phyloP scores from a whole-genome alignment of 2,888 invertebrate species.

The Xestia rhomboidea region DNA sequence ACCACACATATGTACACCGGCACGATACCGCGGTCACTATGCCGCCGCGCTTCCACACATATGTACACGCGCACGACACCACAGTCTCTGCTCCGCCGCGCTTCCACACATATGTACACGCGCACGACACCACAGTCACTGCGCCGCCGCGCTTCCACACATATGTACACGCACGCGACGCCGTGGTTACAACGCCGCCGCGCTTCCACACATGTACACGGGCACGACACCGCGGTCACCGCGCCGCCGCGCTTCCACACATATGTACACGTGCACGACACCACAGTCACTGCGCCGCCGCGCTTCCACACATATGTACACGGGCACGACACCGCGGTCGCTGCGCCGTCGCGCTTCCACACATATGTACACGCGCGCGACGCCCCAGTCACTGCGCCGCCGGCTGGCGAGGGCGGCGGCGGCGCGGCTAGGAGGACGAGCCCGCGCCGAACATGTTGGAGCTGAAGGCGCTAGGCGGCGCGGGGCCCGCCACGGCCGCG shows the following conservation, averaged over 20 bases:
- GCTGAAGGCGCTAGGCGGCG: slow-evolving; percentile 80
- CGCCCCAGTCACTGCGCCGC: slow-evolving; percentile 66
- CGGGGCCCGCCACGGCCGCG: slow-evolving; percentile 73
- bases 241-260: slow-evolving; percentile 56
- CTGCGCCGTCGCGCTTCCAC: slow-evolving; percentile 61
- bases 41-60: slow-evolving; percentile 52
- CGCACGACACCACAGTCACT: slow-evolving; percentile 43
- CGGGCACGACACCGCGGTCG: slow-evolving; percentile 53
- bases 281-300: slow-evolving; percentile 69
- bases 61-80: slow-evolving; percentile 45
- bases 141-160: slow-evolving; percentile 69
- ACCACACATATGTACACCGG: slow-evolving; percentile 53
- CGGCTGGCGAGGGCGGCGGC: slow-evolving; percentile 85
- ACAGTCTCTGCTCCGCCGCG: slow-evolving; percentile 61
- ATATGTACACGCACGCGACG: slow-evolving; percentile 47
- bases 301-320: slow-evolving; percentile 52
- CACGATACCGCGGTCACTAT: slow-evolving; percentile 58
- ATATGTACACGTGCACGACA: slow-evolving; percentile 38
- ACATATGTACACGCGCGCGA: slow-evolving; percentile 44
- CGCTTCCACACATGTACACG: slow-evolving; percentile 35
- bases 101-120: slow-evolving; percentile 44
- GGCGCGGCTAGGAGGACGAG: slow-evolving; percentile 88
- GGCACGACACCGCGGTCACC: slow-evolving; percentile 54
- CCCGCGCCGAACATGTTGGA: slow-evolving; percentile 88
- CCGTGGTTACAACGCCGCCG: slow-evolving; percentile 65